These are phyloP conservation scores for Alviniconcha marisindica DNA, from an alignment of 1,140 invertebrate species.

Conservation along the genomic window DNA sequence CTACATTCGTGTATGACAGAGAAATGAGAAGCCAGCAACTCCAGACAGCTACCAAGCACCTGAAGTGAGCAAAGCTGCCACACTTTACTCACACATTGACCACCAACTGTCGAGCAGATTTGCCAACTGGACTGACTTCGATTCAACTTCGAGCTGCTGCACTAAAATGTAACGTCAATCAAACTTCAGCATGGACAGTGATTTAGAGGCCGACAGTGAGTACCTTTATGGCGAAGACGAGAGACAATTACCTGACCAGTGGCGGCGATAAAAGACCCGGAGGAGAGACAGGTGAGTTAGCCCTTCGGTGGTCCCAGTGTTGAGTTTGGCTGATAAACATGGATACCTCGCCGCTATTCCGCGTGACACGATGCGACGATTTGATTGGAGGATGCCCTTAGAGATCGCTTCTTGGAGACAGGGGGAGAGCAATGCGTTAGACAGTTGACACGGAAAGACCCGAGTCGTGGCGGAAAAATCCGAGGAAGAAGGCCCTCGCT, in stretches of 20 bases:
- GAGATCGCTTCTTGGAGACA: conserved; percentile 33
- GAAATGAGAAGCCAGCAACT: too few relatives aligned
- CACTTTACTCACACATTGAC: too few relatives aligned
- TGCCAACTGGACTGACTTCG: too few relatives aligned
- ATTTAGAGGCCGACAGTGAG: not conserved
- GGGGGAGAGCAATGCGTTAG: not conserved
- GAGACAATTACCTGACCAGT: not conserved
- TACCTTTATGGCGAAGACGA: not conserved
- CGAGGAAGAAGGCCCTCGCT: not conserved
- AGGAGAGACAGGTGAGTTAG: not conserved
- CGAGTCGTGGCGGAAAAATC: not conserved
- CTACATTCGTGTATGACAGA: too few relatives aligned
- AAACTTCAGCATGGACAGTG: not conserved
- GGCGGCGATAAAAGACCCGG: not conserved
- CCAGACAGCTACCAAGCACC: too few relatives aligned
- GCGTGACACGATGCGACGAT: conserved; percentile 3
- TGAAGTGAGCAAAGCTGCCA: too few relatives aligned
- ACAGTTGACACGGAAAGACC: not conserved
- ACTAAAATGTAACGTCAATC: too few relatives aligned
- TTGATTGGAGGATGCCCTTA: conserved; percentile 27
- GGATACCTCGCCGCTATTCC: conserved; percentile 18
- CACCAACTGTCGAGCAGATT: too few relatives aligned
- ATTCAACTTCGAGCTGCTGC: not conserved
- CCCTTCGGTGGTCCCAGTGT: not conserved
- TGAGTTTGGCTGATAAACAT: conserved; percentile 21